Percentiles rank a stretch among this genome's conserved stretches.
phyloP scores from a whole-genome alignment of 2,888 invertebrate genomes.

The Hypsopygia costalis region DNA sequence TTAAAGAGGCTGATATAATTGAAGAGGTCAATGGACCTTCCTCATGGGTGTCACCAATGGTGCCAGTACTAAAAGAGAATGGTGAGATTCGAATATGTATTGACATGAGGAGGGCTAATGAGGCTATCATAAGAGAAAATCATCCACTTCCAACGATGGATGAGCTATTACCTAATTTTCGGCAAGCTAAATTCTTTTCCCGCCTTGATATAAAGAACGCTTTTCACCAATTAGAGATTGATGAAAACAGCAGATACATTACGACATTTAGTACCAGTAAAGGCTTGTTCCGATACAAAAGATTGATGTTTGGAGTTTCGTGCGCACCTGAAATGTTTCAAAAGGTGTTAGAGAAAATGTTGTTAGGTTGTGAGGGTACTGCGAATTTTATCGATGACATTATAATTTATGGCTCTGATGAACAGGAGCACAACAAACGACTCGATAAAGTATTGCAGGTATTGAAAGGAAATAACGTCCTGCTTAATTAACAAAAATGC shows the following conservation, averaged over 20 bases:
- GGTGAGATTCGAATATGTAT: conserved; percentile 26
- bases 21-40: conserved; percentile 20
- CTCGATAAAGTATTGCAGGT: conserved; percentile 15
- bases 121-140: conserved; percentile 26
- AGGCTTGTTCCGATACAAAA: conserved; percentile 33
- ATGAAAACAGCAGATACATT: conserved; percentile 16
- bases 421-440: conserved; percentile 9
- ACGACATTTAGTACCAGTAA: conserved; percentile 24
- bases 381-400: conserved; percentile 31
- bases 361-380: conserved; percentile 19
- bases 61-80: conserved; percentile 23
- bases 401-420: conserved; percentile 17
- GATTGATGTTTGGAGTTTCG: conserved; percentile 46
- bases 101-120: conserved; percentile 31
- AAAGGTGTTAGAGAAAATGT: conserved; percentile 34
- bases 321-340: conserved; percentile 45
- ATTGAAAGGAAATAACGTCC: conserved; percentile 18
- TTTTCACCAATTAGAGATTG: background rate
- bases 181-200: background rate
- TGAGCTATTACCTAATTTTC: conserved; percentile 10
- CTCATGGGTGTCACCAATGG: conserved; percentile 24
- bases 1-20: too few species aligned
- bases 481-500: conserved; percentile 21
- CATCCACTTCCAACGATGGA: conserved; percentile 29
- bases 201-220: background rate